phyloP scores from a whole-genome alignment of 2,797 vertebrate genomes.

The Channa striata region DNA sequence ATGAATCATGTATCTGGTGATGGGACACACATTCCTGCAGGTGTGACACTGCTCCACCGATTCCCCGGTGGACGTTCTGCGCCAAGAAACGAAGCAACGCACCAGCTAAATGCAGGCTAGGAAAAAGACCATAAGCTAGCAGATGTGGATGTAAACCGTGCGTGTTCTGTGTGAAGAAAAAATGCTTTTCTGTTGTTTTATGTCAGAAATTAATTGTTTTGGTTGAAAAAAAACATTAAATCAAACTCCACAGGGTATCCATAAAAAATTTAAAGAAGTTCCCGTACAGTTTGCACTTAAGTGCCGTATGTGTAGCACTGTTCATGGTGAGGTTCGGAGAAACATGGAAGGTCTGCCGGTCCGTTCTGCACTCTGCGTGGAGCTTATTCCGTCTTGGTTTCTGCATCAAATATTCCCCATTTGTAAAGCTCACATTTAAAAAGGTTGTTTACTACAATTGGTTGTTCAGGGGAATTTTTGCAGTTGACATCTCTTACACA shows the following conservation, averaged over 20 bases:
- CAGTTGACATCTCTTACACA: background rate
- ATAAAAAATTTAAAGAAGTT: conserved; percentile 15
- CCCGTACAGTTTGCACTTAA: conserved; percentile 42
- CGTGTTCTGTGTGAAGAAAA: background rate
- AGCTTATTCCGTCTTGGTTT: background rate
- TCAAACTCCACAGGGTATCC: background rate
- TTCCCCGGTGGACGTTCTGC: background rate
- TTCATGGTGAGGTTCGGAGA: conserved; percentile 11
- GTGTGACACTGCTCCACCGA: background rate
- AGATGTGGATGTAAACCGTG: background rate
- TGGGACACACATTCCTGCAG: background rate
- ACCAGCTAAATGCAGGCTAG: background rate
- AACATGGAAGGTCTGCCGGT: conserved; percentile 9
- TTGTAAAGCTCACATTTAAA: conserved; percentile 10
- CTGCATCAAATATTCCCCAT: background rate
- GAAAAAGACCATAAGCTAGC: background rate
- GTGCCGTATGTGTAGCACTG: conserved; percentile 9
- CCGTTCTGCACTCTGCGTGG: background rate
- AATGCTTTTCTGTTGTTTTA: too few relatives aligned
- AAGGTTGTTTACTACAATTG: background rate
- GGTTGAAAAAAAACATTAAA: background rate
- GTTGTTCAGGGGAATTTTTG: background rate
- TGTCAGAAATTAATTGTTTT: background rate
- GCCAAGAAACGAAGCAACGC: background rate
- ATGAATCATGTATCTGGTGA: background rate